Conservation (phyloP, 2,888 invertebrate genomes). For the Drosophila siamana region DNA sequence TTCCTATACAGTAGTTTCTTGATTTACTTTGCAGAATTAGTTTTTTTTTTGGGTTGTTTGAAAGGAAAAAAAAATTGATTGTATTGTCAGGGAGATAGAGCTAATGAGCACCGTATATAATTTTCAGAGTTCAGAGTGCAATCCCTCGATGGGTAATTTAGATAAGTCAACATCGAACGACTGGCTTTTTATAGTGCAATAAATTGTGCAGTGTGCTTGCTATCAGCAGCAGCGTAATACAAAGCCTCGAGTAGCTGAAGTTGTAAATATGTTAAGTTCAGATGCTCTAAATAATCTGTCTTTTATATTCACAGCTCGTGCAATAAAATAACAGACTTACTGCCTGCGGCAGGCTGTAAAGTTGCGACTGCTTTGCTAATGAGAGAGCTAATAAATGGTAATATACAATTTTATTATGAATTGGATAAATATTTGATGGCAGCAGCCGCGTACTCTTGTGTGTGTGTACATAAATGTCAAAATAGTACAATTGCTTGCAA, state of each 20-base stretch:
- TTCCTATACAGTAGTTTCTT: too few species aligned
- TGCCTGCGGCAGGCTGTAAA: neutral
- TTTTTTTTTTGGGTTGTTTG: too few species aligned
- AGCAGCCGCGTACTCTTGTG: neutral
- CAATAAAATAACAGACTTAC: neutral
- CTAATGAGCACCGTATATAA: neutral
- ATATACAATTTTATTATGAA: slow-evolving; percentile 5
- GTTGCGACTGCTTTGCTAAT: slow-evolving; percentile 1
- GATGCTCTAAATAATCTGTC: neutral
- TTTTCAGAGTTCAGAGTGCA: neutral
- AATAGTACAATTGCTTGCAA: slow-evolving; percentile 17
- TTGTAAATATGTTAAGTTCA: neutral
- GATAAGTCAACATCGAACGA: neutral
- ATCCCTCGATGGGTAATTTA: neutral
- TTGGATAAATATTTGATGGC: slow-evolving; percentile 13
- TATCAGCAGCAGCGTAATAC: neutral
- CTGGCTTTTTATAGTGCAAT: neutral
- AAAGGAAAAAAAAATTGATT: too few species aligned
- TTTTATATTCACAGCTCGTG: neutral
- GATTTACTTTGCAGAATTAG: too few species aligned
- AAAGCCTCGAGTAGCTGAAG: neutral
- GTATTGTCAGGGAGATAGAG: neutral
- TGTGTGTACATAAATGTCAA: slow-evolving; percentile 22
- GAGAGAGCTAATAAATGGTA: slow-evolving; percentile 11
- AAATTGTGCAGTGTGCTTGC: neutral